Conservation (phyloP, 2,888 invertebrate genomes). For the Eutolmus rufibarbis region DNA sequence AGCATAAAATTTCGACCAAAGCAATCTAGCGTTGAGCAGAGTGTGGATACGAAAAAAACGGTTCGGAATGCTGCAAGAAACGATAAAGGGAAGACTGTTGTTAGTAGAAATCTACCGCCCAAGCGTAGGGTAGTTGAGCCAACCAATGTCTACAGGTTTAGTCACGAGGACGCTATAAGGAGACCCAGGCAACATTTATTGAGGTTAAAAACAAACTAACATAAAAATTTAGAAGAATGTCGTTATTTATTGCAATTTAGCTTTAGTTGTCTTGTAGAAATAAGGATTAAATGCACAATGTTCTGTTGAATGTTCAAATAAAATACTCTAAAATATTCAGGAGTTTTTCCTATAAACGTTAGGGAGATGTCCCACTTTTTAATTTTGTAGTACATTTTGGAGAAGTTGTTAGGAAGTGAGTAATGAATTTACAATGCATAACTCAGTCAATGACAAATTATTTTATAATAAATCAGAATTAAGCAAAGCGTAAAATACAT, state of each 20-base stretch:
- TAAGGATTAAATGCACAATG: neutral
- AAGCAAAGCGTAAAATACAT: too few species aligned
- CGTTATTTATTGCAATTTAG: neutral
- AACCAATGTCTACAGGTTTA: neutral
- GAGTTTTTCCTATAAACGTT: neutral
- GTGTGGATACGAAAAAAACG: neutral
- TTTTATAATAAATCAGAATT: too few species aligned
- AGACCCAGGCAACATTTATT: neutral
- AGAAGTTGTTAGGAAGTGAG: too few species aligned
- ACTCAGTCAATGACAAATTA: too few species aligned
- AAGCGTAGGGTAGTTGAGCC: neutral
- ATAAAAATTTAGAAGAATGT: neutral
- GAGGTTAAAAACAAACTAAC: neutral
- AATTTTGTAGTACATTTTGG: too few species aligned
- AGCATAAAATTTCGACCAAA: constrained; percentile 36
- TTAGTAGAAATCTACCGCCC: neutral
- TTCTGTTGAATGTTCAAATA: neutral
- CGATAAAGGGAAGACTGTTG: neutral
- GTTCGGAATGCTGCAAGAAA: neutral
- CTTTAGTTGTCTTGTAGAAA: neutral
- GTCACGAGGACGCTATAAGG: constrained; percentile 5
- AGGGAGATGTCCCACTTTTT: too few species aligned
- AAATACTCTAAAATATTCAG: neutral
- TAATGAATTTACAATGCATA: too few species aligned
- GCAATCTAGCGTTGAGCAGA: neutral